phyloP scores from a whole-genome alignment of 2,888 invertebrate species.

The Cinara cedri region DNA sequence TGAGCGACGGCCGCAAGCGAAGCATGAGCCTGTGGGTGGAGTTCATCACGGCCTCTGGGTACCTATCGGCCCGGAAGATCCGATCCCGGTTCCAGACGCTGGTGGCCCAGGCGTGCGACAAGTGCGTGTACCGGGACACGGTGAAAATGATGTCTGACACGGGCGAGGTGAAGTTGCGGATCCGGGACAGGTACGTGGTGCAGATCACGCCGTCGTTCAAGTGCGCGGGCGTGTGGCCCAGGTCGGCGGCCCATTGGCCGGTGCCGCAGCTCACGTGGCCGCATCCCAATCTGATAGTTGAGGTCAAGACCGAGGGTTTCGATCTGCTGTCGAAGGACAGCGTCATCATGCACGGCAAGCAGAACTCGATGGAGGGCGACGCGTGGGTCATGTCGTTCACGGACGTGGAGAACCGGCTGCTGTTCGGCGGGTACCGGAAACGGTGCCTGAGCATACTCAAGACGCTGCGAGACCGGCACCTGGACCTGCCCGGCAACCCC shows the following conservation, averaged over 20 bases:
- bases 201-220: constrained; percentile 86
- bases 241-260: constrained; percentile 84
- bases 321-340: constrained; percentile 79
- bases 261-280: constrained; percentile 81
- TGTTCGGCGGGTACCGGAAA: constrained; percentile 75
- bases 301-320: constrained; percentile 84
- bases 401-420: constrained; percentile 79
- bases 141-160: constrained; percentile 85
- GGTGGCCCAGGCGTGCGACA: constrained; percentile 81
- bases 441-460: constrained; percentile 79
- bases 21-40: constrained; percentile 91
- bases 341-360: constrained; percentile 73
- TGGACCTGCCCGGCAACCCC: constrained; percentile 78
- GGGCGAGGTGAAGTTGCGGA: constrained; percentile 78
- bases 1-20: constrained; percentile 83
- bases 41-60: constrained; percentile 86
- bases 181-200: constrained; percentile 78
- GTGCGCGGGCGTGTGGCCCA: constrained; percentile 83
- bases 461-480: constrained; percentile 77
- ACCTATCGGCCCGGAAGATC: constrained; percentile 82
- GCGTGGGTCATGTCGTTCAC: constrained; percentile 83
- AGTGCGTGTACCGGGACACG: constrained; percentile 78
- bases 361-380: constrained; percentile 82
- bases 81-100: constrained; percentile 81
- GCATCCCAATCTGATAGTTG: constrained; percentile 77